Evolutionary conservation across 2,113 vertebrate species (phyloP), one percentile per base, ranked within the genome.

Genomic region (Lanius collurio): DNA sequence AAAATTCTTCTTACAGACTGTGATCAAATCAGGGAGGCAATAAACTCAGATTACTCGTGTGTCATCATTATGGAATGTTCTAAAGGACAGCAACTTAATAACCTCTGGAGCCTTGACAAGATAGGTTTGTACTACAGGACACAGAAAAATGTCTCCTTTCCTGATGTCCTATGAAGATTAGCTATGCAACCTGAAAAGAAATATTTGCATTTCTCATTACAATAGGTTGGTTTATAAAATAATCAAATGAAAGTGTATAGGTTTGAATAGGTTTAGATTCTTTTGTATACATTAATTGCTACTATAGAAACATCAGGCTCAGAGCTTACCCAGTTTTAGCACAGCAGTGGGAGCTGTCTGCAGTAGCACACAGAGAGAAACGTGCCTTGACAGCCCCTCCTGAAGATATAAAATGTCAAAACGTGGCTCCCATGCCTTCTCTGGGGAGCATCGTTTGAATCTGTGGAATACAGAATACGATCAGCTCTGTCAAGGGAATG

Each of bases 391-490:
- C 10, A 83, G 28, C 10, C n/a, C 26, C 10, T 31, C 15, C 5
- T 41, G 14, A 42, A 39, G 24, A 6, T 11, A 6, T 28, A 20
- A 69, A 41, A 56, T 8, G 2, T 13, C 27, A 44, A 53, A 76
- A 39, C 1, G 6, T 3, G 10, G 1, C 37, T 78, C 39, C 27
- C 28, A 35, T 47, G 11, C 10, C 9, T 52, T 57, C 27, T 1
- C 49, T 59, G 31, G 35, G 11, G 5, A 49, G 4, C 22, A 17
- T 4, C 1, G 3, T 26, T 57, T 39, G 33, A 62, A 18, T 11
- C 6, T 35, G 5, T 16, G 24, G 11, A 24, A 6, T 27, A 7
- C 0, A 1, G 26, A 4, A 3, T 9, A 9, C 15, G 13, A 11
- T 8, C 46, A 4, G 22, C 5, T 55, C 35, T 50, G 26, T 6